Evolutionary conservation across 2,113 vertebrate species (phyloP).

Genomic region (Tragelaphus scriptus): DNA sequence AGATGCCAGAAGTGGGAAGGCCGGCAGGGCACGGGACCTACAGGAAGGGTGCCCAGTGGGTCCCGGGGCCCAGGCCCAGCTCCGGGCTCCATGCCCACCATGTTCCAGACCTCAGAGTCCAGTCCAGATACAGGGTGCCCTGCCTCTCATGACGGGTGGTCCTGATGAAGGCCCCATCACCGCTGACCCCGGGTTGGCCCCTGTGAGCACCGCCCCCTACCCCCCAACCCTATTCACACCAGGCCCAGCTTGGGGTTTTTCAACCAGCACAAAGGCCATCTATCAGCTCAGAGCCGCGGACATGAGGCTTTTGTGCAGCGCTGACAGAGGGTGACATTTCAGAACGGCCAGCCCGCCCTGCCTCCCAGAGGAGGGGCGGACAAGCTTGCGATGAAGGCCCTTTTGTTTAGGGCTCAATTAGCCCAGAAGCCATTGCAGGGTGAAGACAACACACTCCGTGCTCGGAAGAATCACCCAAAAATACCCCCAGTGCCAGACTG

Average conservation of each 20-base stretch:
- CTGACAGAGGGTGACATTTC: slow-evolving; percentile 45
- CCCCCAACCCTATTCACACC: background rate
- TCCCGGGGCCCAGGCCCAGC: accelerated
- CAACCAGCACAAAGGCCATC: slow-evolving; percentile 36
- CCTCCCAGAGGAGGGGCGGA: background rate
- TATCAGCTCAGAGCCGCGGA: background rate
- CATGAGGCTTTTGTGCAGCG: slow-evolving; percentile 54
- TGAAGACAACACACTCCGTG: background rate
- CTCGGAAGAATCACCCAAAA: background rate
- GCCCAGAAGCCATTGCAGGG: background rate
- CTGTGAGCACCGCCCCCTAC: background rate
- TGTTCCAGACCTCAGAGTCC: accelerated
- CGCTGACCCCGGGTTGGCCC: accelerated
- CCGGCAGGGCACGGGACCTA: background rate
- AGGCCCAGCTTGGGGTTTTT: background rate
- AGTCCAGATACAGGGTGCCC: background rate
- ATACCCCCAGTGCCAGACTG: accelerated
- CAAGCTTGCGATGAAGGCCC: background rate
- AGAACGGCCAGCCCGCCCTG: slow-evolving; percentile 55
- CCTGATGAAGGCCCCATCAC: accelerated
- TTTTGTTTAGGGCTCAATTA: slow-evolving; percentile 21
- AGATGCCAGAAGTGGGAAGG: accelerated
- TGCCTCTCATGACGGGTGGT: background rate
- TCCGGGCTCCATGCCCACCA: accelerated
- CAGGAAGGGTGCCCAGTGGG: background rate